These are phyloP conservation scores for Paracentrotus lividus DNA, from an alignment of 53 echinoderm and acorn worm species.

Conservation along the genomic window DNA sequence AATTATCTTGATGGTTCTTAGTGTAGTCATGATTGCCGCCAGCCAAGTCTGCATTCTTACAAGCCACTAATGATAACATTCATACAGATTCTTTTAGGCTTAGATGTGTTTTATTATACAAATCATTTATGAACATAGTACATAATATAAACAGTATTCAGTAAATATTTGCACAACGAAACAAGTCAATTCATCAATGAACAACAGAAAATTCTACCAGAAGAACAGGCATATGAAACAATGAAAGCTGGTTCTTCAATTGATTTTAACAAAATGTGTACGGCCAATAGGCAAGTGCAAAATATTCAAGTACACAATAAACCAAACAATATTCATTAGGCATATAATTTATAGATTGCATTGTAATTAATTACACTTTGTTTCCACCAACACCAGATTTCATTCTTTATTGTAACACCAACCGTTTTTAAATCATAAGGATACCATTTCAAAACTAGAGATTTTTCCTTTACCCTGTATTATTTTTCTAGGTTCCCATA, in stretches of 20 bases:
- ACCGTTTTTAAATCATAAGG: no score
- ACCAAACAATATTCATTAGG: neutral
- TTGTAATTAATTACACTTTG: neutral
- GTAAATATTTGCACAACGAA: slow-evolving; percentile 51
- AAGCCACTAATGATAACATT: neutral
- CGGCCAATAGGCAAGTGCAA: neutral
- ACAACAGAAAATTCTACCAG: neutral
- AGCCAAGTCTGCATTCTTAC: neutral
- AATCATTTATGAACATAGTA: slow-evolving; percentile 49
- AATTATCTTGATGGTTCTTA: neutral
- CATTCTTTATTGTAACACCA: neutral
- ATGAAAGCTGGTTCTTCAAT: neutral
- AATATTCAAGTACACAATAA: neutral
- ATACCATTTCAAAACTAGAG: no score
- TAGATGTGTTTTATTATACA: slow-evolving; percentile 62
- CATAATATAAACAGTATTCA: slow-evolving; percentile 60
- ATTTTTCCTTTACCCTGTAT: no score
- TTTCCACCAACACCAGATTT: neutral
- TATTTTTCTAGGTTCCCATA: no score
- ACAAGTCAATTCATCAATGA: slow-evolving; percentile 28
- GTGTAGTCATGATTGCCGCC: neutral
- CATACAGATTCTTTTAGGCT: neutral
- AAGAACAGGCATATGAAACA: neutral
- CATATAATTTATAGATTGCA: neutral
- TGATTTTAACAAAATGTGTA: neutral